These are phyloP conservation scores for Scyliorhinus canicula DNA, from an alignment of 2,797 vertebrate species.

Conservation along the genomic window DNA sequence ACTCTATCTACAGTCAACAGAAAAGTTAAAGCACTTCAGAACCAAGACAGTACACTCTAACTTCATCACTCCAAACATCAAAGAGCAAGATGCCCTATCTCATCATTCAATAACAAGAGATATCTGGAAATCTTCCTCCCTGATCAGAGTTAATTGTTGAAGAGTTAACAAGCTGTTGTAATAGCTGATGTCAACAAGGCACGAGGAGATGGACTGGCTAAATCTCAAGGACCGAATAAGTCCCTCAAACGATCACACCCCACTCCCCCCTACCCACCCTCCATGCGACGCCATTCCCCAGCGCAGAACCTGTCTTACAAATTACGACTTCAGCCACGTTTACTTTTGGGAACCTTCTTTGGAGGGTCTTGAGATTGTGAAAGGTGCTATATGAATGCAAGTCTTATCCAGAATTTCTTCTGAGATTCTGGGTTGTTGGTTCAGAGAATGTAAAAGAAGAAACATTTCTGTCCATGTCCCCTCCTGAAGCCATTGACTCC, in stretches of 20 bases:
- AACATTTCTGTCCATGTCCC: not conserved
- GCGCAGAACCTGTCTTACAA: not conserved
- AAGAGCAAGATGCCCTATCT: not conserved
- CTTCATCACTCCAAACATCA: not conserved
- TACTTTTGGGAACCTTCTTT: too few species aligned
- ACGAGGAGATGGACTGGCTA: not conserved
- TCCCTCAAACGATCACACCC: not conserved
- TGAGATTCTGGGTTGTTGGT: not conserved
- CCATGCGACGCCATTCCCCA: not conserved
- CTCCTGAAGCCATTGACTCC: not conserved
- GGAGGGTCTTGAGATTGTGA: too few species aligned
- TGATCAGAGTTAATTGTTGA: not conserved
- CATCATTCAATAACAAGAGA: not conserved
- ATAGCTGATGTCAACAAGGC: not conserved
- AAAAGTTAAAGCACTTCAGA: not conserved
- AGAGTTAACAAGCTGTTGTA: not conserved
- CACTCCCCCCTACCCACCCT: too few species aligned
- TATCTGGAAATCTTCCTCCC: not conserved
- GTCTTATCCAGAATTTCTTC: too few species aligned
- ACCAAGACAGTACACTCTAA: not conserved
- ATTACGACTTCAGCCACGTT: not conserved
- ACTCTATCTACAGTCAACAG: not conserved
- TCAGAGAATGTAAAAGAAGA: not conserved
- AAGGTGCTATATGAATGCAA: too few species aligned
- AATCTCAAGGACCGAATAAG: not conserved